A percentile compares a stretch with the other conserved stretches of the same genome.
Evolutionary conservation across 2,797 vertebrate genomes (phyloP).

Genomic region (Hyperoplus lanceolatus): DNA sequence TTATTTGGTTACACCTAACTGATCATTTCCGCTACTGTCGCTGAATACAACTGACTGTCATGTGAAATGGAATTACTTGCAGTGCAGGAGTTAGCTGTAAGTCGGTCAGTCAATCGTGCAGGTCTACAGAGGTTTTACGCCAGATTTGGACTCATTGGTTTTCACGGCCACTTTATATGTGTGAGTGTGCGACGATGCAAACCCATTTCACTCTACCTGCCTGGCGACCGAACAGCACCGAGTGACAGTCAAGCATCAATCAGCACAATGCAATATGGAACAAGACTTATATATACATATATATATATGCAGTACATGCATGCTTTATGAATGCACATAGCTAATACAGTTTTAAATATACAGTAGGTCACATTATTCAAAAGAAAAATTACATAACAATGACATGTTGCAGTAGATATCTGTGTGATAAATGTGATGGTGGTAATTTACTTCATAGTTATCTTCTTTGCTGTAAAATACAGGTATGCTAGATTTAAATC

Average conservation of each 20-base stretch:
- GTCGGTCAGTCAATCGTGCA: not conserved
- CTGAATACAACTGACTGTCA: not conserved
- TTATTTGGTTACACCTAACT: not conserved
- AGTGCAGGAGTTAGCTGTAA: not conserved
- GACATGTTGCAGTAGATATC: no score
- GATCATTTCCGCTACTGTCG: not conserved
- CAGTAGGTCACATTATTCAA: no score
- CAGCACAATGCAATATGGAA: no score
- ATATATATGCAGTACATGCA: no score
- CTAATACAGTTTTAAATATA: no score
- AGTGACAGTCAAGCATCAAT: not conserved
- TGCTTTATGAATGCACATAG: no score
- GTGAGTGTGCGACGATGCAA: not conserved
- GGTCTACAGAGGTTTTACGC: not conserved
- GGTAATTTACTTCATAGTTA: no score
- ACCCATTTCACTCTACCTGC: constrained; percentile 3
- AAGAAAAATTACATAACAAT: no score
- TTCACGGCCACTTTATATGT: not conserved
- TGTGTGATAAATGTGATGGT: no score
- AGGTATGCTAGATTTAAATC: no score
- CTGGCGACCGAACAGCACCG: not conserved
- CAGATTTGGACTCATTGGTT: not conserved
- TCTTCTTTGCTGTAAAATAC: no score
- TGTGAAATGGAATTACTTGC: not conserved
- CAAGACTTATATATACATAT: no score